Base-by-base conservation (phyloP, 2,888 invertebrate species). In the Subacronicta megacephala region DNA sequence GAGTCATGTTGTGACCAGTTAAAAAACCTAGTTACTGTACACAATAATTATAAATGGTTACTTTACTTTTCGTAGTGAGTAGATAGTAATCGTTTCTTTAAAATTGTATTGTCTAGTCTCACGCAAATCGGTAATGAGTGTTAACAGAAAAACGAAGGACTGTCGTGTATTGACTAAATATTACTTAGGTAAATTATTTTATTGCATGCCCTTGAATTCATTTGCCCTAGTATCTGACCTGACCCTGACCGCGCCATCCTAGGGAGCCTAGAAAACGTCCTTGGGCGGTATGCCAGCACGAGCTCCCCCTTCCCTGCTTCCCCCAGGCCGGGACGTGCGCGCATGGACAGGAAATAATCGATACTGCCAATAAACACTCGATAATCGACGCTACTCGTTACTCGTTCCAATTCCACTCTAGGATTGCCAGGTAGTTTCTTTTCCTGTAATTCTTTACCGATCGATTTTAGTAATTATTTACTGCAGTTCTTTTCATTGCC, bases 171-270 rank as follows among this genome's bases (percentile, higher is more conserved):
- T 45, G 17, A 18, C 37, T 53, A 51, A 29, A 44, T 43, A 59
- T 61, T 50, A 50, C 12, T 45, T 15, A 56, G 45, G n/a, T n/a
- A 44, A 56, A 49, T 44, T 26, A 33, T 31, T 10, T 38, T 57
- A 41, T 36, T 36, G 43, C 16, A 40, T 51, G 49, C 44, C 75
- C 76, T 75, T 77, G 71, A 54, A 56, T 23, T n/a, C 42, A 23
- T 60, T 62, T 55, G 64, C 74, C 70, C 55, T 73, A 67, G 54
- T 49, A 42, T 57, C 38, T 57, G 82, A 80, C 78, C 81, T 82
- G 84, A 81, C 94, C 90, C 81, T 91, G 92, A 90, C 92, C 90
- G 85, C 54, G 67, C 41, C 46, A 77, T 87, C 86, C 89, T 90
- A 90, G 91, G 89, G 77, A 83, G 80, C 84, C 89, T 90, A 88